phyloP scores from a whole-genome alignment of 2,797 vertebrate species.

The Euphonia xanthogaster region DNA sequence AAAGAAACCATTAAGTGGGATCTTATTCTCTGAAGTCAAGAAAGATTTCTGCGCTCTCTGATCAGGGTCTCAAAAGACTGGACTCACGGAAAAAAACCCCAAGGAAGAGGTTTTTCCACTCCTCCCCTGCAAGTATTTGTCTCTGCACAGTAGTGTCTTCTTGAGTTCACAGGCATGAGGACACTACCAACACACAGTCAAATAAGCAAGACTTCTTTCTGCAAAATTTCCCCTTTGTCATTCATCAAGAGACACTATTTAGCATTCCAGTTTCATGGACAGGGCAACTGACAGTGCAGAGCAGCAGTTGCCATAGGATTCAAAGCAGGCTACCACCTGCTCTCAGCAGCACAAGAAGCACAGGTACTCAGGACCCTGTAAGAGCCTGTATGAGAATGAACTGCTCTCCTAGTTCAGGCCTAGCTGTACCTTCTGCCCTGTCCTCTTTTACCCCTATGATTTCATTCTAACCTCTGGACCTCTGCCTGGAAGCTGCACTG shows the following conservation, averaged over 20 bases:
- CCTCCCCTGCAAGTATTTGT: not conserved
- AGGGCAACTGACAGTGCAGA: not conserved
- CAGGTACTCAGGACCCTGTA: not conserved
- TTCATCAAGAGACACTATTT: not conserved
- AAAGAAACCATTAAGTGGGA: not conserved
- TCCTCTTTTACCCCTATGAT: not conserved
- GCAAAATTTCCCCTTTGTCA: not conserved
- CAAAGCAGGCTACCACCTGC: not conserved
- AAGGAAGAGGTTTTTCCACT: not conserved
- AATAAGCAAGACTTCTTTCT: not conserved
- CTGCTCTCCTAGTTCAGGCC: not conserved
- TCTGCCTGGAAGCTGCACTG: not conserved
- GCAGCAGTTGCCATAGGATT: not conserved
- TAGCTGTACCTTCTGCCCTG: not conserved
- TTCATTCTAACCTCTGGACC: constrained; percentile 3
- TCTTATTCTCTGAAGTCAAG: not conserved
- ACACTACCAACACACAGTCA: not conserved
- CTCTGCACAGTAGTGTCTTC: not conserved
- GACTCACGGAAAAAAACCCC: not conserved
- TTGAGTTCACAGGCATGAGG: not conserved
- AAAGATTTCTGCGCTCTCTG: not conserved
- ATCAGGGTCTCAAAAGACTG: not conserved
- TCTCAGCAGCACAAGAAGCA: not conserved
- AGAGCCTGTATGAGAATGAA: not conserved
- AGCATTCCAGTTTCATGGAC: not conserved